Evolutionary conservation across 2,113 vertebrate genomes (phyloP), one percentile per base, ranked within the genome.

Genomic region (Conger conger): DNA sequence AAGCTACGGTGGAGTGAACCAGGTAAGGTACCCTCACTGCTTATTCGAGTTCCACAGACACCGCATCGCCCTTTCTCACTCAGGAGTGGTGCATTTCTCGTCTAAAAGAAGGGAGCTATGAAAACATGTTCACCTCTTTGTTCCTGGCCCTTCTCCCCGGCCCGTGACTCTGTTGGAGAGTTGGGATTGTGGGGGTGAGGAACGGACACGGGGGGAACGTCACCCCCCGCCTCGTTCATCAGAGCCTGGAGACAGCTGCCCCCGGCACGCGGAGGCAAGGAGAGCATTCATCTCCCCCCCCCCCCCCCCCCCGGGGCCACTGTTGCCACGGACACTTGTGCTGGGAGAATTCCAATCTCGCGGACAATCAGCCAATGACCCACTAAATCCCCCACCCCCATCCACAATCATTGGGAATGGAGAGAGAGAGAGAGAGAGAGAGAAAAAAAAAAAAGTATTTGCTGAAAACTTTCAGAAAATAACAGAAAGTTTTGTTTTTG

Each of bases 151-250:
- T 27, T 30, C 18, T 45, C 54, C 77, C 5, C 27, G 63, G 1
- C 40, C 63, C 23, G 8, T 79, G 8, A n/a, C 42, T 83, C 73
- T n/a, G 18, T 30, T 57, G 54, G 54, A 30, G 40, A 45, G 37
- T 40, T n/a, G 9, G 60, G 82, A 86, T 82, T n/a, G n/a, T 57
- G 18, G 53, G 45, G 3, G 82, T 83, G 79, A 86, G 54, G 53
- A 80, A 83, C 53, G 86, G 84, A 36, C 30, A 11, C 23, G 54
- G 37, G 42, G 42, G 38, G 60, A 33, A 42, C 50, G 79, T n/a
- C n/a, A n/a, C n/a, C n/a, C 79, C 16, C 60, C 23, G 36, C 63
- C 57, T 84, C 84, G 40, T 82, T 87, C 85, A 81, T 88, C 86
- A 88, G 83, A 3, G 27, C 80, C 63, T 33, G 73, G 82, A 35